Evolutionary conservation across 2,888 invertebrate genomes (phyloP), one percentile per base, ranked within the genome.

Genomic region (Flexamia atlantica): DNA sequence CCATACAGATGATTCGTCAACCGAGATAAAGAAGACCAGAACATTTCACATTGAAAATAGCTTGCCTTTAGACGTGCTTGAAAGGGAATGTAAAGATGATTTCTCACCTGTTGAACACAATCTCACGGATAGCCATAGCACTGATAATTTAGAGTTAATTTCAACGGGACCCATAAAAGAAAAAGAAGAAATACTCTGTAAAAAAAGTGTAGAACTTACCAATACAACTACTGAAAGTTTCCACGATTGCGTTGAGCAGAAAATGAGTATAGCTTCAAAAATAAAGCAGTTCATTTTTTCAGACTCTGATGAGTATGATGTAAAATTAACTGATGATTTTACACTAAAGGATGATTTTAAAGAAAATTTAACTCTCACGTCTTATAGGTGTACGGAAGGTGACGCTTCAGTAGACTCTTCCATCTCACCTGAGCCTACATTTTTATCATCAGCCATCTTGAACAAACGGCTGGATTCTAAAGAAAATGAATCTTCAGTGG

Each of bases 231-330:
- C 9, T 9, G 36, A 36, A 36, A 36, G 36, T 4, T 4, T 17
- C 46, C 7, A 12, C n/a, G 12, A 57, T 17, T 57, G 5, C 23
- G 20, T 57, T 7, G 57, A 23, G 9, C 57, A 57, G 7, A 23
- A 57, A 57, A 30, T 17, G 4, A 32, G 40, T 76, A 76, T 76
- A 7, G n/a, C 74, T 76, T 14, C n/a, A 23, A 76, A 76, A 50
- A 76, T 76, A 25, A 76, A 46, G n/a, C 46, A 46, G 17, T 76
- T 76, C 46, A 76, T 76, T 10, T 76, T 76, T 20, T 17, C 74
- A 25, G 46, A 76, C 0, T n/a, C 40, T 20, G 70, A 40, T 40
- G 36, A 36, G 20, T 70, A 70, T 40, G 40, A 70, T 70, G 20
- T 70, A 64, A 64, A 64, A 28, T 9, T 7, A 1, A 30, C 64